These are phyloP conservation scores for Erpetoichthys calabaricus DNA, from an alignment of 2,797 vertebrate species.

Conservation along the genomic window DNA sequence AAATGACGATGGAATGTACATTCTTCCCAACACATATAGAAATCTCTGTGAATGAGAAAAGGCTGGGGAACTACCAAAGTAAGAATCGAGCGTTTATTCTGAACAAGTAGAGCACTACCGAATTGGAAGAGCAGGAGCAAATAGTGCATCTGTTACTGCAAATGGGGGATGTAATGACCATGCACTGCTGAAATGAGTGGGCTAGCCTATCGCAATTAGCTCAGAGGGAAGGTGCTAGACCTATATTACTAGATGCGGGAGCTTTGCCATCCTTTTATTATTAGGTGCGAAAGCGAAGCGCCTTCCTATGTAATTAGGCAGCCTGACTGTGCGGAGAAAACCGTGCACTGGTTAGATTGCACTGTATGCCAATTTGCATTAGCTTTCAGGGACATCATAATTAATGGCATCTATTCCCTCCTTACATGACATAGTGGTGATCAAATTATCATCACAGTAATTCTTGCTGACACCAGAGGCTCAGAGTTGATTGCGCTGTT, in stretches of 20 bases:
- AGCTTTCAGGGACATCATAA: conserved; percentile 16
- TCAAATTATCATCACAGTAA: conserved; percentile 14
- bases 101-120: too few species aligned
- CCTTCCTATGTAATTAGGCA: conserved; percentile 24
- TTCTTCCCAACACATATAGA: too few species aligned
- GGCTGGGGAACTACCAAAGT: too few species aligned
- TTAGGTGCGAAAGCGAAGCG: conserved; percentile 29
- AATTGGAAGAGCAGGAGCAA: too few species aligned
- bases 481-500: neutral
- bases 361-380: conserved; percentile 22
- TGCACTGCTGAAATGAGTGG: conserved; percentile 25
- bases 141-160: too few species aligned
- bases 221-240: neutral
- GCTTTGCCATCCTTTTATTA: conserved; percentile 4
- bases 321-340: conserved; percentile 4
- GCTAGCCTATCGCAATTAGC: conserved; percentile 23
- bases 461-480: neutral
- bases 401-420: conserved; percentile 16
- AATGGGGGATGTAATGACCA: neutral
- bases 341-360: conserved; percentile 7
- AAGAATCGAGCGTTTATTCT: too few species aligned
- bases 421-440: conserved; percentile 3
- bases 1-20: too few species aligned
- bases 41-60: too few species aligned
- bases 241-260: neutral